Conservation (phyloP, 2,797 vertebrate species). For the Lemur catta region DNA sequence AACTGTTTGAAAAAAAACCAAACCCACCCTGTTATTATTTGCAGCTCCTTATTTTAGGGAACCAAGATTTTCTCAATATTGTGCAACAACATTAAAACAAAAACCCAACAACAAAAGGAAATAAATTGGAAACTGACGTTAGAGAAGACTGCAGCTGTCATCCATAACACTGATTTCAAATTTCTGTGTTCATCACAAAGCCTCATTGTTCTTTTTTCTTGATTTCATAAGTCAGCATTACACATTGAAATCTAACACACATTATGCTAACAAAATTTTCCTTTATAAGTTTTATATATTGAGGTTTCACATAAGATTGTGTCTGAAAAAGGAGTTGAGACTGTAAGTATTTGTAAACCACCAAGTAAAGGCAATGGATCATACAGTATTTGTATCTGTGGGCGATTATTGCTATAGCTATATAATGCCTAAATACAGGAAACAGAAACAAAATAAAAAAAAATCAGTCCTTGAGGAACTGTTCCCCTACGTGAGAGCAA, state of each 20-base stretch:
- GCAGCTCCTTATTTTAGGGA: slow-evolving; percentile 13
- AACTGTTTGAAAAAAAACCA: neutral
- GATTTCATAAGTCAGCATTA: slow-evolving; percentile 12
- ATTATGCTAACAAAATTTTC: neutral
- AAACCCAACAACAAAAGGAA: neutral
- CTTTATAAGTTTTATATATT: neutral
- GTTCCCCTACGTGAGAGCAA: neutral
- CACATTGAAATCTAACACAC: neutral
- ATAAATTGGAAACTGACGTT: slow-evolving; percentile 15
- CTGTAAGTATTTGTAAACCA: neutral
- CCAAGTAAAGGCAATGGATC: neutral
- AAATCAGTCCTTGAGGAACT: neutral
- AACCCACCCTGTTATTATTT: slow-evolving; percentile 25
- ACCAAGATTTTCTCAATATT: slow-evolving; percentile 22
- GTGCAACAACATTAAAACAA: neutral
- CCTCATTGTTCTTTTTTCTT: neutral
- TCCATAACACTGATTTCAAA: slow-evolving; percentile 27
- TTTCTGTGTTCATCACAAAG: slow-evolving; percentile 34
- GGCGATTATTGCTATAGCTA: neutral
- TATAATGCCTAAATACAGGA: neutral
- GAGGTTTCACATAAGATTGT: neutral
- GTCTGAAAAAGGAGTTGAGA: slow-evolving; percentile 8
- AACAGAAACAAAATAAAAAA: neutral
- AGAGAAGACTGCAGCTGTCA: neutral
- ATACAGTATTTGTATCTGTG: neutral